Percentiles rank a stretch among this genome's conserved stretches.
Evolutionary conservation across 2,888 invertebrate genomes (phyloP).

Genomic region (Pyrrhia umbra): DNA sequence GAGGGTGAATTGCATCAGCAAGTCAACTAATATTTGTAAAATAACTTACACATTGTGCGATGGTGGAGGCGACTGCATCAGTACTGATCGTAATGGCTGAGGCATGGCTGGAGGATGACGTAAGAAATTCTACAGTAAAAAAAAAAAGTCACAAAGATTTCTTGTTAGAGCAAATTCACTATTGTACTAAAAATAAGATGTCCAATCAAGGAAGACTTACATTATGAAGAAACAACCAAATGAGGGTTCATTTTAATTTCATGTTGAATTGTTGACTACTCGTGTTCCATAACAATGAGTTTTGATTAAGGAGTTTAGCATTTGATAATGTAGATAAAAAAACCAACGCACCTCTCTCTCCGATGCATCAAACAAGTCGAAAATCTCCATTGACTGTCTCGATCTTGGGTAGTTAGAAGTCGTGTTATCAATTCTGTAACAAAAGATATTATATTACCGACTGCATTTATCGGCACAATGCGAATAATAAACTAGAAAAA

Average conservation of each 20-base stretch:
- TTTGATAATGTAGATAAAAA: no score
- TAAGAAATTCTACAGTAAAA: not conserved
- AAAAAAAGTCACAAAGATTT: not conserved
- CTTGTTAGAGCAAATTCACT: no score
- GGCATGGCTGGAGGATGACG: not conserved
- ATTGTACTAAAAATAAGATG: no score
- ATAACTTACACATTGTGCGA: not conserved
- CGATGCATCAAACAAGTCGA: slow-evolving; percentile 21
- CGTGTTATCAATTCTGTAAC: slow-evolving; percentile 17
- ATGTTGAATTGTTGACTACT: no score
- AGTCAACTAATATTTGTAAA: not conserved
- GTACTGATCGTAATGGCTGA: slow-evolving; percentile 3
- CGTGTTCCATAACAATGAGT: no score
- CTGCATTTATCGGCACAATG: no score
- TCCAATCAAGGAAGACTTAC: no score
- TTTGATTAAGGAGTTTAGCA: no score
- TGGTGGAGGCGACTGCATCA: not conserved
- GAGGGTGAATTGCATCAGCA: no score
- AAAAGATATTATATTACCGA: not conserved
- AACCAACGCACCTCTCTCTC: slow-evolving; percentile 12
- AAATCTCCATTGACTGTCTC: slow-evolving; percentile 1
- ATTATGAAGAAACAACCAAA: no score
- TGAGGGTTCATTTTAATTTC: no score
- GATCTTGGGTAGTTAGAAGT: not conserved
- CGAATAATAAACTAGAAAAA: no score